phyloP scores from a whole-genome alignment of 2,888 invertebrate genomes.

The Caenorhabditis wallacei region DNA sequence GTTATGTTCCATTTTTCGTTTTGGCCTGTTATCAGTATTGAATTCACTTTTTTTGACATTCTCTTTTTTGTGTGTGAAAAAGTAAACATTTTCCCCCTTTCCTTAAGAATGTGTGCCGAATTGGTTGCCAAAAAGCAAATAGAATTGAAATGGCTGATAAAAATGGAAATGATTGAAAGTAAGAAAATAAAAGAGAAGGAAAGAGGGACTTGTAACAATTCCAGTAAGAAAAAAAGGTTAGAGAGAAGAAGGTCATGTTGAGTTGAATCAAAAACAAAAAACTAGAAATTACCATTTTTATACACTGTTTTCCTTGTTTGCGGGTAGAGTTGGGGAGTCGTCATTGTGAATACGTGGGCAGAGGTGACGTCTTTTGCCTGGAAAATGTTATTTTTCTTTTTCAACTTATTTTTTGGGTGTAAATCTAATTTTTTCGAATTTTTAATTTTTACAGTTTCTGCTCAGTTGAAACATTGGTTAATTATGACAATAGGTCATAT shows the following conservation, averaged over 20 bases:
- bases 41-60: constrained; percentile 25
- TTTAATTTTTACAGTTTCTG: too few relatives aligned
- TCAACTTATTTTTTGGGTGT: too few relatives aligned
- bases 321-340: constrained; percentile 69
- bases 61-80: constrained; percentile 29
- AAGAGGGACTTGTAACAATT: constrained; percentile 13
- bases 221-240: constrained; percentile 1
- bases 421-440: too few relatives aligned
- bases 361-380: constrained; percentile 68
- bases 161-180: constrained; percentile 38
- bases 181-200: not conserved
- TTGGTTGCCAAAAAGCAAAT: constrained; percentile 39
- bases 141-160: constrained; percentile 30
- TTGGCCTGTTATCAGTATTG: constrained; percentile 34
- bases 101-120: constrained; percentile 37
- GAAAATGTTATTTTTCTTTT: constrained; percentile 7
- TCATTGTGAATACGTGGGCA: constrained; percentile 69
- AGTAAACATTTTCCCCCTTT: constrained; percentile 45
- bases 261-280: not conserved
- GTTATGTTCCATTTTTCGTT: constrained; percentile 1
- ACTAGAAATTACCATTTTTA: constrained; percentile 21
- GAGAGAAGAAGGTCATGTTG: too few relatives aligned
- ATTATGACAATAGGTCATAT: too few relatives aligned
- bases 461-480: too few relatives aligned
- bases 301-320: constrained; percentile 70